Conservation (phyloP, 2,113 vertebrate species). For the Podocnemis expansa region DNA sequence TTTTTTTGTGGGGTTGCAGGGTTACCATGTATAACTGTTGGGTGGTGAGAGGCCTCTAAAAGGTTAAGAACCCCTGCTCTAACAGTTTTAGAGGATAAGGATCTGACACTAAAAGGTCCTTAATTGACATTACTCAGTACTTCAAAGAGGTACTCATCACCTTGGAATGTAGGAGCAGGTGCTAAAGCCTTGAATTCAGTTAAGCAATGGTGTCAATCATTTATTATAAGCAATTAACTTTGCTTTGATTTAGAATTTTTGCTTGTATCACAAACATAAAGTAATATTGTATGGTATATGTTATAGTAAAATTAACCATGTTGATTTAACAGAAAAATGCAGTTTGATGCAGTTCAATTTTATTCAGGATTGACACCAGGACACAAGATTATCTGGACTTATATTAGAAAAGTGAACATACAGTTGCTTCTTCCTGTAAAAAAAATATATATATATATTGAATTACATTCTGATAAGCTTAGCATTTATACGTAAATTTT, state of each 20-base stretch:
- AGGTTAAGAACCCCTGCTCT: no score
- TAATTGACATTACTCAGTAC: not conserved
- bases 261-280: not conserved
- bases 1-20: no score
- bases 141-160: not conserved
- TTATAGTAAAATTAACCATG: not conserved
- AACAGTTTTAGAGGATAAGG: accelerated
- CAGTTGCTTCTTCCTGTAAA: not conserved
- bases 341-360: not conserved
- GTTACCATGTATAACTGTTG: no score
- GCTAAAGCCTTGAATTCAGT: not conserved
- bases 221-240: not conserved
- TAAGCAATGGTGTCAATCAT: not conserved
- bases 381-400: not conserved
- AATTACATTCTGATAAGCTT: slow-evolving; percentile 28
- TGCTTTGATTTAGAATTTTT: not conserved
- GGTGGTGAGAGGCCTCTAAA: no score
- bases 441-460: not conserved
- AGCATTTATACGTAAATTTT: not conserved
- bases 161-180: not conserved
- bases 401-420: not conserved
- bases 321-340: not conserved
- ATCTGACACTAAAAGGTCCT: not conserved
- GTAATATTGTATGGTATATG: not conserved
- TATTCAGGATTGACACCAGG: not conserved